Evolutionary conservation across 2,113 vertebrate species (phyloP).

Genomic region (Pluvialis apricaria): DNA sequence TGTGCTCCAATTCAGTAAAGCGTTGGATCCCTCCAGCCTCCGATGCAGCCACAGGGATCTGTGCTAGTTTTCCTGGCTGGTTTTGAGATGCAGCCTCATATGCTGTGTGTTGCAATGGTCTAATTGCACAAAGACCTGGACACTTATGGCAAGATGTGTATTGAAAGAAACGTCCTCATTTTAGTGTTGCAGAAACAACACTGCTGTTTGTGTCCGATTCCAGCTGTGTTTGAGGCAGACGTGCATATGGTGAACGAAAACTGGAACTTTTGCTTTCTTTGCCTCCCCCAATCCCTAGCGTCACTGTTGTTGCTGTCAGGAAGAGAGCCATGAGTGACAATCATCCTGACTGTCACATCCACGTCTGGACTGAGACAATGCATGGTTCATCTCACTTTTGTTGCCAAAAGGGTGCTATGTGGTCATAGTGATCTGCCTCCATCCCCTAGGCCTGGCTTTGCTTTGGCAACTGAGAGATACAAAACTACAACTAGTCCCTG

Average conservation of each 20-base stretch:
- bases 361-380: neutral
- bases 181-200: neutral
- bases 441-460: neutral
- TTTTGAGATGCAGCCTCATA: neutral
- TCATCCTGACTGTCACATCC: fast-evolving
- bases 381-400: neutral
- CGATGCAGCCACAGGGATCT: neutral
- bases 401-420: neutral
- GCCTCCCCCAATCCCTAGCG: neutral
- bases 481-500: neutral
- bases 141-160: neutral
- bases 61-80: neutral
- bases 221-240: neutral
- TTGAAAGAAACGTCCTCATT: neutral
- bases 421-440: neutral
- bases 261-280: neutral
- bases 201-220: neutral
- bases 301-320: neutral
- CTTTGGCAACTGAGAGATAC: neutral
- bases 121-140: neutral
- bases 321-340: neutral
- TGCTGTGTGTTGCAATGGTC: neutral
- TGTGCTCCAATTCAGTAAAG: neutral
- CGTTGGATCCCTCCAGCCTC: neutral
- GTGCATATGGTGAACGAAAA: neutral